Evolutionary conservation across 1,140 invertebrate genomes (phyloP), one percentile per base, ranked within the genome.

Genomic region (Triops longicaudatus): DNA sequence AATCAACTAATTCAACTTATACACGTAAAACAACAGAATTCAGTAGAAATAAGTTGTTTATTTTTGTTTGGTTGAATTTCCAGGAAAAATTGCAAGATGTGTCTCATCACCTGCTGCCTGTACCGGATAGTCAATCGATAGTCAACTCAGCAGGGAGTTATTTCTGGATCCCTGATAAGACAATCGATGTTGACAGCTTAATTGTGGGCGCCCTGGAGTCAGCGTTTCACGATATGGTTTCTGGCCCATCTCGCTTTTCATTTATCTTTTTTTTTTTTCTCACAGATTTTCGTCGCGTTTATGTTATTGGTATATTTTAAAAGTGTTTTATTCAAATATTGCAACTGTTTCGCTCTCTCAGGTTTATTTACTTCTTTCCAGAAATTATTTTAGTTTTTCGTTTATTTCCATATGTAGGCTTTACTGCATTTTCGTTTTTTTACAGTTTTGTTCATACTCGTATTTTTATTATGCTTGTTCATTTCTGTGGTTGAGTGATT

Each of bases 1-100:
- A 87, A 92, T 82, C 89, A 92, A 79, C 87, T 95, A 37, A 92
- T 94, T 83, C 88, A 90, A 82, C 91, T 94, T 81, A 87, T 95
- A 79, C 88, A 93, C 84, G 92, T 92, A 84, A 85, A 82, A 81
- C 17, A 11, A 77, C 10, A 26, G 17, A 1, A 12, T 26, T 74
- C 22, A 28, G 11, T 41, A 1, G 10, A 41, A 75, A 41, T 31
- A 44, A 44, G 0, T 0, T 44, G 0, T n/a, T n/a, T 17, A 41
- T 1, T 4, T n/a, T 26, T 42, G 42, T 28, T 7, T 76, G 7
- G 41, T 37, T 77, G 41, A 27, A n/a, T 76, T 78, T 77, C 3
- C 76, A 86, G 86, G 84, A 86, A 81, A 86, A 86, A 82, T 81
- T 87, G 74, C 83, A 85, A 41, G 85, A 86, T 78, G 83, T 86